Base-by-base conservation (phyloP, 2,888 invertebrate species). In the Pandemis cinnamomeana region DNA sequence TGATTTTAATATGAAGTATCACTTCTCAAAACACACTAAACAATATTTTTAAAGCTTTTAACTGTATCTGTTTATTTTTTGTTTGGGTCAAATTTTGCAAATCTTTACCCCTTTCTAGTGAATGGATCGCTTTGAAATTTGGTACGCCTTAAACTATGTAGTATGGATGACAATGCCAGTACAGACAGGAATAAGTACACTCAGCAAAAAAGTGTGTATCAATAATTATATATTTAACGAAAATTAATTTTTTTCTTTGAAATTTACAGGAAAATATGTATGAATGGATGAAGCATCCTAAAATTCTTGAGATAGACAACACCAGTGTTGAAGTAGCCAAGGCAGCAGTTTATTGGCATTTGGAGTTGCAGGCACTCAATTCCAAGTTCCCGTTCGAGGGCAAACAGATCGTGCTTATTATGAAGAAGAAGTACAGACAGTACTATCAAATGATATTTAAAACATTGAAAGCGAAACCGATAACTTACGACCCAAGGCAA, bases 391-490 rank as follows among this genome's bases (percentile, higher is more conserved):
- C 94, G 0, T 94, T 94, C 67, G 93, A 94, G 80, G 93, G 94
- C 0, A 93, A 92, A 77, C 93, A 93, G 78, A 87, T 94, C 8
- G 92, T 93, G 20, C 87, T 94, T 7, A 92, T 94, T 48, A 94
- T 94, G 94, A 92, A 92, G 84, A 93, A 90, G 78, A 94, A 93
- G 76, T 94, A 94, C 78, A 82, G 93, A 42, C 93, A 92, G 79
- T 94, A 94, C 80, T 94, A 93, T 81, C 92, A 93, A 75, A 93
- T 94, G 93, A 89, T 94, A 80, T 93, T 94, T 80, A 93, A 93
- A 79, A 84, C 91, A 0, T 80, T 94, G 8, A 94, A 93, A 79
- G 94, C 94, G 2, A 93, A 93, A 76, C 89, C 93, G 1, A 85
- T 93, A 2, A 91, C 92, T 70, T 94, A 94, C 76, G 94, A 94